phyloP scores from a whole-genome alignment of 1,140 invertebrate species.

The Zaprionus camerounensis region DNA sequence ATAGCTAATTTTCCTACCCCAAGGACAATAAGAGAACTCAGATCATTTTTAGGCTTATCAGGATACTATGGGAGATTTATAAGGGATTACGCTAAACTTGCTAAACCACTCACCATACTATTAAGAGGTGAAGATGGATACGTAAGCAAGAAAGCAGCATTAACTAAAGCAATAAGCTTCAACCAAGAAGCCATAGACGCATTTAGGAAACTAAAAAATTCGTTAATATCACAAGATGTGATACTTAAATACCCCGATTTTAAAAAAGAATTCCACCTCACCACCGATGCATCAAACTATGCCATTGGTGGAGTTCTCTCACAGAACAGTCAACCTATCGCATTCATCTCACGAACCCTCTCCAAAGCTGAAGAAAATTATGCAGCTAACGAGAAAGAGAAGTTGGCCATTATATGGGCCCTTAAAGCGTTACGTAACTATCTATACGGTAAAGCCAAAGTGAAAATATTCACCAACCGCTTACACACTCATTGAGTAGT shows the following conservation, averaged over 20 bases:
- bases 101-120: no score
- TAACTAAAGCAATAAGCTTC: no score
- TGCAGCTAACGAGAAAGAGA: no score
- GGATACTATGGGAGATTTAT: no score
- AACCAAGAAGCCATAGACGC: constrained; percentile 73
- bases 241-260: constrained; percentile 52
- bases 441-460: neutral
- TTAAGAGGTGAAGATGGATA: no score
- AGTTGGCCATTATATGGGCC: no score
- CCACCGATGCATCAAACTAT: constrained; percentile 67
- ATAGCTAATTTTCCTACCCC: constrained; percentile 60
- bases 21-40: constrained; percentile 50
- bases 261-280: constrained; percentile 67
- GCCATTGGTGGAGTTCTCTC: constrained; percentile 76
- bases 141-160: no score
- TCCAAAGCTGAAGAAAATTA: no score
- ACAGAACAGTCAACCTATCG: constrained; percentile 42
- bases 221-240: neutral
- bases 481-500: constrained; percentile 79
- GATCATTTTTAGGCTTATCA: neutral
- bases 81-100: no score
- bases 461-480: constrained; percentile 66
- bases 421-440: no score
- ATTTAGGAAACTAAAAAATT: constrained; percentile 12
- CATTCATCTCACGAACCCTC: constrained; percentile 59